Conservation (phyloP, 2,888 invertebrate genomes). For the Mantis religiosa region DNA sequence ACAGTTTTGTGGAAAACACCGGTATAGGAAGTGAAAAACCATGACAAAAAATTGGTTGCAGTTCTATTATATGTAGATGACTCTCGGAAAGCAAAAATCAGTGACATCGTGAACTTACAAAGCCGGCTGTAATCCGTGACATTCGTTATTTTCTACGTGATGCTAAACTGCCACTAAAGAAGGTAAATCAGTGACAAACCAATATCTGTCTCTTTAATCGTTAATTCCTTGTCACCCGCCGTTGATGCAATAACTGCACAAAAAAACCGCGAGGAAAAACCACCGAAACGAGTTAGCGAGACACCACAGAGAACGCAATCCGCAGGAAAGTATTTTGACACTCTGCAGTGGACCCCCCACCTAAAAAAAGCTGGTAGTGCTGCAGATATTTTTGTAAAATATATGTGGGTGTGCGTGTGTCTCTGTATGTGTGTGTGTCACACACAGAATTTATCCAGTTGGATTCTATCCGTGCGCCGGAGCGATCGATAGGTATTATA, state of each 20-base stretch:
- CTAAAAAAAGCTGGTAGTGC: neutral
- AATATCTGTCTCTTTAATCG: neutral
- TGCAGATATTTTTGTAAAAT: slow-evolving; percentile 14
- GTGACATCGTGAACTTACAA: neutral
- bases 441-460: slow-evolving; percentile 9
- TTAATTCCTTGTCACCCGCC: neutral
- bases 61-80: neutral
- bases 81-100: neutral
- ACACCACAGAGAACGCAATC: neutral
- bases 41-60: too few species aligned
- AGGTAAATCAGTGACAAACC: neutral
- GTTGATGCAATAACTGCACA: neutral
- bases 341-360: neutral
- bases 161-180: neutral
- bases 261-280: neutral
- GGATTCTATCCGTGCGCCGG: neutral
- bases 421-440: neutral
- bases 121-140: neutral
- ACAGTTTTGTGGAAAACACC: too few species aligned
- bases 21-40: too few species aligned
- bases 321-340: slow-evolving; percentile 1
- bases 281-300: neutral
- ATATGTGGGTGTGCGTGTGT: neutral
- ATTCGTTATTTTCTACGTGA: neutral
- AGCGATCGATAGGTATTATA: slow-evolving; percentile 31